Evolutionary conservation across 2,888 invertebrate genomes (phyloP), one percentile per base, ranked within the genome.

Genomic region (Drosophila kokeensis): DNA sequence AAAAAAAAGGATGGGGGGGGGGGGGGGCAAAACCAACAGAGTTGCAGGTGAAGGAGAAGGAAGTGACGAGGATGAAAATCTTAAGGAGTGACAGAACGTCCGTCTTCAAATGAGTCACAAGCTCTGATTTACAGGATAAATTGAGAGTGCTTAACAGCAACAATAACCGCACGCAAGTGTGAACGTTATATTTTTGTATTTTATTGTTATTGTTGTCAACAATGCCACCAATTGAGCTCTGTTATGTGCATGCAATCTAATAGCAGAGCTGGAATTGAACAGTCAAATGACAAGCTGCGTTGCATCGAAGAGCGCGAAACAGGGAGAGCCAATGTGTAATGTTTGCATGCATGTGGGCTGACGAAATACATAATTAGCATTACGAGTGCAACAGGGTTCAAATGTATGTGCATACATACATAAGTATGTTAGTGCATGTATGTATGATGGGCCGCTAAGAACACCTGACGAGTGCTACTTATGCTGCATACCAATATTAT

Each of bases 181-280:
- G 80, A 82, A 84, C 77, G 89, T 86, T 64, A 11, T 65, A 66
- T 50, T 42, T 21, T 36, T 36, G 4, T 45, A 7, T 7, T 45
- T 15, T 45, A 2, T 67, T 76, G 62, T 59, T 67, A 13, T n/a
- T 30, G 40, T 57, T 57, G 40, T 30, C 21, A 30, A 15, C 27
- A 30, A 57, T 60, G 38, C 27, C 11, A 36, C 24, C 34, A 21
- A 36, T 8, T 61, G 69, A 65, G 70, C 70, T 79, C 55, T 52
- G 49, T 64, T 69, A 52, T 58, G 53, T 64, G 48, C 78, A 77
- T 70, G 81, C 75, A 75, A 79, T 68, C 72, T 75, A 75, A 82
- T 79, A 82, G 70, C 30, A 34, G 45, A 62, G 66, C 42, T 66
- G 60, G 64, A 81, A 70, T 70, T 64, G 30, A 65, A 59, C 68